phyloP scores from a whole-genome alignment of 2,113 vertebrate species.

The Myiozetetes cayanensis region DNA sequence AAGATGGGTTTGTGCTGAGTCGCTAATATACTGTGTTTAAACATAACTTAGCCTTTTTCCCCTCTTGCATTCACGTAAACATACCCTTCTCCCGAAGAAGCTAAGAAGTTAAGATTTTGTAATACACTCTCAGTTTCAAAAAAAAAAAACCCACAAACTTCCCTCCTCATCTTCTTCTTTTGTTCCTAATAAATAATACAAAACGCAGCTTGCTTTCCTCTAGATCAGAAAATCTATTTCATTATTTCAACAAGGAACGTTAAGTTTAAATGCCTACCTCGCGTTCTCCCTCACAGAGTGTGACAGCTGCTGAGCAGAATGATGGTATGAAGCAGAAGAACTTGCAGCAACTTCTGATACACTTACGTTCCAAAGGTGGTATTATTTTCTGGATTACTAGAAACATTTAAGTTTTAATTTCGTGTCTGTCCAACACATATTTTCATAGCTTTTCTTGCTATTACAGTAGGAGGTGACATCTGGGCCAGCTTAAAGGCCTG shows the following conservation, averaged over 20 bases:
- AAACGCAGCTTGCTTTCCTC: not conserved
- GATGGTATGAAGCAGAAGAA: not conserved
- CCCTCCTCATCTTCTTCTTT: not conserved
- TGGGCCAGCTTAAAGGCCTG: not conserved
- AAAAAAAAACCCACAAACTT: not conserved
- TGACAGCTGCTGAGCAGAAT: not conserved
- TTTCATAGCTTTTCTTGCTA: slow-evolving; percentile 14
- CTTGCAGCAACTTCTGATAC: not conserved
- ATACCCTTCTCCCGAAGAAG: not conserved
- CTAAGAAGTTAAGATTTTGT: not conserved
- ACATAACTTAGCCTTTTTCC: not conserved
- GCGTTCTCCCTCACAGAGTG: not conserved
- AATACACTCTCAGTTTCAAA: rapidly evolving
- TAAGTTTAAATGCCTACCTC: not conserved
- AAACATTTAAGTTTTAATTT: not conserved
- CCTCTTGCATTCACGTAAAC: not conserved
- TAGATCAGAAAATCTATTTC: not conserved
- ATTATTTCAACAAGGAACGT: not conserved
- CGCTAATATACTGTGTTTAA: not conserved
- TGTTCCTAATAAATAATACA: not conserved
- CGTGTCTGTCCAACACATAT: not conserved
- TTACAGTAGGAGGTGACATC: slow-evolving; percentile 17
- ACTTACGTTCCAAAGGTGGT: not conserved
- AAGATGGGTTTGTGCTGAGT: not conserved
- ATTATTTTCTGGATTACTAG: slow-evolving; percentile 1